Conservation (phyloP, 2,113 vertebrate genomes). For the Ia io region DNA sequence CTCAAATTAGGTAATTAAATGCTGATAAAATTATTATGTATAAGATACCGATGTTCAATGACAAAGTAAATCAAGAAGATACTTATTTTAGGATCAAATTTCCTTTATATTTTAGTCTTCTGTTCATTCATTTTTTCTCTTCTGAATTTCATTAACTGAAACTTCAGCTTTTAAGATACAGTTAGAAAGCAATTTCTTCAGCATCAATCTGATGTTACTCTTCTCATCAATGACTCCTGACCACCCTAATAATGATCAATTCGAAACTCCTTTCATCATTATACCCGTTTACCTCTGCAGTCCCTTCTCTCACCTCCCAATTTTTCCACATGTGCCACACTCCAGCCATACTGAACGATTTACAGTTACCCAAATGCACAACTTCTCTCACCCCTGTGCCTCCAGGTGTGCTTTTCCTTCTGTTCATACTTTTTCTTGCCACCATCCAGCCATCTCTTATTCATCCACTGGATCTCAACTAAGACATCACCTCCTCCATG, state of each 20-base stretch:
- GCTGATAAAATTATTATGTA: not conserved
- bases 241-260: not conserved
- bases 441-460: not conserved
- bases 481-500: not conserved
- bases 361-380: not conserved
- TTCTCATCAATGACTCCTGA: not conserved
- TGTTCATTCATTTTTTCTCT: not conserved
- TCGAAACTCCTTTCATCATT: not conserved
- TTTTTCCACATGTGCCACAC: not conserved
- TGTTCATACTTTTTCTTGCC: not conserved
- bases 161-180: not conserved
- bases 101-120: not conserved
- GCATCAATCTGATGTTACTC: not conserved
- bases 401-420: not conserved
- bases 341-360: not conserved
- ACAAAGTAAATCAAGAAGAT: constrained; percentile 30
- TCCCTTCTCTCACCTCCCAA: not conserved
- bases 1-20: not conserved
- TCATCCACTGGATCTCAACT: not conserved
- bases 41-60: not conserved
- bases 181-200: not conserved
- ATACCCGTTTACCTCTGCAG: not conserved
- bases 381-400: not conserved
- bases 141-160: not conserved
- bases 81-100: constrained; percentile 17